Evolutionary conservation across 2,888 invertebrate genomes (phyloP).

Genomic region (Leptothorax acervorum): DNA sequence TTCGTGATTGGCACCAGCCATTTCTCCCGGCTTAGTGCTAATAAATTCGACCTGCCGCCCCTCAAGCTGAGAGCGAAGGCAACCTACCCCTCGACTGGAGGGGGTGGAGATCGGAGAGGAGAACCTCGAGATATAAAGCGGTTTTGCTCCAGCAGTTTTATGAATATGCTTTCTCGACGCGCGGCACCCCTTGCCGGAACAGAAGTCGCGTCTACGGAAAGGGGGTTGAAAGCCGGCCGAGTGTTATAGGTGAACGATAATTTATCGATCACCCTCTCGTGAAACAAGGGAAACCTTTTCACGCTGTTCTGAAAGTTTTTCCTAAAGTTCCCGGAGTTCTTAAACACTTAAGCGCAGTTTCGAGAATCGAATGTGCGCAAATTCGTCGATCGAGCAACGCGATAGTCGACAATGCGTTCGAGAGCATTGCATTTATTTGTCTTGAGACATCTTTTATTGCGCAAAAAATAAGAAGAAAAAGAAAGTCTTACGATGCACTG

Average conservation of each 20-base stretch:
- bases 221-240: conserved; percentile 74
- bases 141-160: conserved; percentile 83
- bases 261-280: conserved; percentile 73
- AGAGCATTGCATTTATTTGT: neutral
- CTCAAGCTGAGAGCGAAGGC: conserved; percentile 32
- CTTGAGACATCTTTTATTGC: neutral
- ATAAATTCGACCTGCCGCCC: conserved; percentile 80
- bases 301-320: conserved; percentile 46
- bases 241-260: conserved; percentile 78
- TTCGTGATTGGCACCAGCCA: conserved; percentile 83
- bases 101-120: conserved; percentile 60
- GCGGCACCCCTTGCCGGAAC: conserved; percentile 73
- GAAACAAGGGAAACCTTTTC: conserved; percentile 79
- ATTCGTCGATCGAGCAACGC: neutral
- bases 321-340: conserved; percentile 6
- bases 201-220: conserved; percentile 66
- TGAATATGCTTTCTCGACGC: conserved; percentile 82
- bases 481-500: neutral
- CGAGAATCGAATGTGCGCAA: neutral
- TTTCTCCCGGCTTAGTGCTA: conserved; percentile 82
- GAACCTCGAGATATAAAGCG: conserved; percentile 81
- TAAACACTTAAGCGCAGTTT: conserved; percentile 6
- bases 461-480: neutral
- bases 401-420: neutral
- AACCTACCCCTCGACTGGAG: conserved; percentile 16